Base-by-base conservation (phyloP, 1,140 invertebrate species). In the Drosophila oshimai region DNA sequence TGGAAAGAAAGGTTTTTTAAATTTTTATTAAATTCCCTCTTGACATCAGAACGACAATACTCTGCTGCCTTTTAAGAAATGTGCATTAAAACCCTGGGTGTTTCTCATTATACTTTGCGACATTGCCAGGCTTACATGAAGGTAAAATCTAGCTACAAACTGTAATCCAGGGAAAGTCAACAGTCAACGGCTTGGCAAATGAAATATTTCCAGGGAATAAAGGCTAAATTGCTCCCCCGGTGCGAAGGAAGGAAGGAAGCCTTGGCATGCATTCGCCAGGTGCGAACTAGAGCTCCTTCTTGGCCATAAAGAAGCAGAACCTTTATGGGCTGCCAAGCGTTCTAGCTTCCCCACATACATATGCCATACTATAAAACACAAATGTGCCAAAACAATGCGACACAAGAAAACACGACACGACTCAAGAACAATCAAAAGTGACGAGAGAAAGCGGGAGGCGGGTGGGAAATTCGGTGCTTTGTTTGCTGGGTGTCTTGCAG, bases 361-460 rank as follows among this genome's bases (percentile, higher is more conserved):
- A 18, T 12, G 17, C n/a, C 18, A 33, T 31, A 36, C 2, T 22
- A 7, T 10, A 36, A 42, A 9, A 42, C 17, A 29, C 5, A 46
- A 47, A 37, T 34, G n/a, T n/a, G n/a, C n/a, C 31, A n/a, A 49
- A 34, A 62, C 36, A 55, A 55, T 55, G 53, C 36, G 6, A 61
- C 36, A 34, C 20, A 28, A 47, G 41, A 39, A 50, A 62, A 49
- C 61, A 47, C 57, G 61, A 39, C 36, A 55, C 26, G 18, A 6
- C 57, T 39, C 10, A 20, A 31, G 47, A 54, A 75, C 64, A 70
- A 80, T 53, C 46, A 54, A 61, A 68, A 64, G 46, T 53, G 65
- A 9, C 31, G 51, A 49, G 29, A 13, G 24, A 33, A 45, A 22
- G 31, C 22, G 54, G 28, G 15, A n/a, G n/a, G n/a, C n/a, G n/a